Evolutionary conservation across 2,113 vertebrate species (phyloP), one percentile per base, ranked within the genome.

Genomic region (Trogon melanurus): DNA sequence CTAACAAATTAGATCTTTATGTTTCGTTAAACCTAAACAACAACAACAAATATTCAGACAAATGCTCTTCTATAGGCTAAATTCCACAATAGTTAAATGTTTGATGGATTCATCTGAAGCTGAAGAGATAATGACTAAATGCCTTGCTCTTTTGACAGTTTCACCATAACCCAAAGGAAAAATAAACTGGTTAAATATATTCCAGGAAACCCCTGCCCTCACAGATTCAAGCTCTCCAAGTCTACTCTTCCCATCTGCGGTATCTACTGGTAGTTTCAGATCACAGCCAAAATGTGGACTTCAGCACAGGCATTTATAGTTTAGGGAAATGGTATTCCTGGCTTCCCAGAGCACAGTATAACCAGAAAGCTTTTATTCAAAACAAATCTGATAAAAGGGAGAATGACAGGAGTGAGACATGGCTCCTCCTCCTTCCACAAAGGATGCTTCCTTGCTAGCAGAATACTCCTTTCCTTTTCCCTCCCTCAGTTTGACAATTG

Each of bases 401-500:
- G 41, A 93, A 88, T 91, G 93, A 93, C 65, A 79, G 73, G 79
- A 93, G 57, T 23, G 26, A 89, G 72, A 81, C 5, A 0, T 65
- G 53, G 72, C 61, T 82, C 56, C 83, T 94, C 82, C 72, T 91
- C 45, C 70, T 79, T 88, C 90, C 88, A 84, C 93, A 94, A 92
- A 95, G 45, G 53, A 90, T 65, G 26, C 34, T 85, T 88, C 74
- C 65, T 93, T 3, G 2, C 88, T 51, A 78, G 62, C 56, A 78
- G 72, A 94, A 90, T 79, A 53, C 29, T 83, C 16, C 36, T 95
- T n/a, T 90, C 36, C 47, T 92, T 89, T 71, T 91, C 17, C 34
- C 54, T 93, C 67, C 41, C 53, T 86, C 53, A 48, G 56, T 91
- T 3, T 96, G 93, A 96, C 88, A 96, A 93, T 54, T 69, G n/a